phyloP scores from a whole-genome alignment of 2,113 vertebrate species.

The Pristiophorus japonicus region DNA sequence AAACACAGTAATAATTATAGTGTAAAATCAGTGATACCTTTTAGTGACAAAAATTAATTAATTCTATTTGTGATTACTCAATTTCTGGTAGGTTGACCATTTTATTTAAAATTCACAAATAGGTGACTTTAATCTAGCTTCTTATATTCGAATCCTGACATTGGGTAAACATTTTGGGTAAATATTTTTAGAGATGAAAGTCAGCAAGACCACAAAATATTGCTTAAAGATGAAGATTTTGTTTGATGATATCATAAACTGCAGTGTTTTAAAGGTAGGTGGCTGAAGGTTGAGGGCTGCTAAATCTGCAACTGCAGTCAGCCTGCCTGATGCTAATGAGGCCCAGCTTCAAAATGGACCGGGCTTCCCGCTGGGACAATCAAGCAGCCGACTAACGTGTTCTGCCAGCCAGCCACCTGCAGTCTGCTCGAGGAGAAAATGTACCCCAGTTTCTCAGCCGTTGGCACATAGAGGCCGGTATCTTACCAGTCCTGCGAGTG shows the following conservation, averaged over 20 bases:
- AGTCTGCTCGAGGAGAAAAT: neutral
- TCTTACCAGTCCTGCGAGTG: too few relatives aligned
- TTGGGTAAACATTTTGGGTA: neutral
- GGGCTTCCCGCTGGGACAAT: neutral
- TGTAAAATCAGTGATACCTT: neutral
- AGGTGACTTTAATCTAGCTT: neutral
- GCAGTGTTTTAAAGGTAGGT: neutral
- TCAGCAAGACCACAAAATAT: neutral
- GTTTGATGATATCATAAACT: neutral
- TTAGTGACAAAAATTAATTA: neutral
- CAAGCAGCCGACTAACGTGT: neutral
- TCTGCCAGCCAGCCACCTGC: neutral
- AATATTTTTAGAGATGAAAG: neutral
- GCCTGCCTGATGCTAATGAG: neutral
- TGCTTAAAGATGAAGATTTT: neutral
- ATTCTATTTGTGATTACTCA: neutral
- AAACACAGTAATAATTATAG: conserved; percentile 16
- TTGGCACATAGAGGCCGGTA: neutral
- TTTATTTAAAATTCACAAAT: neutral
- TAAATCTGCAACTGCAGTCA: neutral
- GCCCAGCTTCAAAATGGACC: neutral
- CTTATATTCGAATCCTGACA: neutral
- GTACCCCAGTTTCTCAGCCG: neutral
- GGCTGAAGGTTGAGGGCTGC: neutral
- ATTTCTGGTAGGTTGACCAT: neutral